Evolutionary conservation across 2,888 invertebrate genomes (phyloP).

Genomic region (Clivina fossor): DNA sequence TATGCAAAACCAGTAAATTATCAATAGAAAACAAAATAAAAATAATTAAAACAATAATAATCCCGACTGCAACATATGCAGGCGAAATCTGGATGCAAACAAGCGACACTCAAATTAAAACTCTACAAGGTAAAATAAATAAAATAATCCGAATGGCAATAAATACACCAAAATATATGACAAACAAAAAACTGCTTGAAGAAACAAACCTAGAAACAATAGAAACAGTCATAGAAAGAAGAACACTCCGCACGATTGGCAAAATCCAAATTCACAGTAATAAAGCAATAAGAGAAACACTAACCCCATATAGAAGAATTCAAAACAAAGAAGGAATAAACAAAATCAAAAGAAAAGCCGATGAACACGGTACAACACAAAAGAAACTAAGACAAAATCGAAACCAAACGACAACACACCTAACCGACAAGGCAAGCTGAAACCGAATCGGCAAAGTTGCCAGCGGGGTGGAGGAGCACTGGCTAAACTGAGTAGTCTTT

Average conservation of each 20-base stretch:
- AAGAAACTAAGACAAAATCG: background rate
- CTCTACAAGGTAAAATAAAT: constrained; percentile 31
- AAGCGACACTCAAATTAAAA: constrained; percentile 21
- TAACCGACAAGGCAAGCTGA: background rate
- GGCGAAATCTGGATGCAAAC: constrained; percentile 31
- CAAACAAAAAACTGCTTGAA: constrained; percentile 1
- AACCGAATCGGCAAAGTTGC: background rate
- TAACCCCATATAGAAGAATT: background rate
- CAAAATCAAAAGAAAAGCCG: background rate
- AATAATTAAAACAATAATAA: constrained; percentile 36
- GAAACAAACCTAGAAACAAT: constrained; percentile 1
- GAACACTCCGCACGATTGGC: background rate
- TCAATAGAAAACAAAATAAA: constrained; percentile 32
- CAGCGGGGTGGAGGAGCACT: too few species aligned
- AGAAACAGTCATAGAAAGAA: constrained; percentile 6
- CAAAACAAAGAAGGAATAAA: background rate
- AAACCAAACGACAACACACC: background rate
- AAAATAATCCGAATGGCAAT: constrained; percentile 13
- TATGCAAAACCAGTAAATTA: constrained; percentile 11
- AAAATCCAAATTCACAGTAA: constrained; percentile 5
- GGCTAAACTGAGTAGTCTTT: too few species aligned
- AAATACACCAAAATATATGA: constrained; percentile 2
- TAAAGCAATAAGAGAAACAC: background rate
- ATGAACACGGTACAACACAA: constrained; percentile 1
- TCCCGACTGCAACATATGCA: constrained; percentile 32